Evolutionary conservation across 2,888 invertebrate species (phyloP).

Genomic region (Cataglyphis livida): DNA sequence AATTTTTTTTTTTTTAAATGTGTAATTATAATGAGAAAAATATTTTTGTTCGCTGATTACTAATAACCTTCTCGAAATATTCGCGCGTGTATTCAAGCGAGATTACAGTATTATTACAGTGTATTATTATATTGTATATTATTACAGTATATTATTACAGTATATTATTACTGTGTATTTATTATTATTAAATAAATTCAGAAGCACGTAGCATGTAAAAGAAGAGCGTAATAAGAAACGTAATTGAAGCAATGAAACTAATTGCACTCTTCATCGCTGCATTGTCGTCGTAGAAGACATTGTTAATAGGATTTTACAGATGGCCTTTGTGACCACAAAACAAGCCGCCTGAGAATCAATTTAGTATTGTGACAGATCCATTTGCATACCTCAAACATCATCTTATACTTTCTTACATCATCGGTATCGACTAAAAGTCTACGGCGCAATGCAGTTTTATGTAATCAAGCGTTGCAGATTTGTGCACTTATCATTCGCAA

Average conservation of each 20-base stretch:
- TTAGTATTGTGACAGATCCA: slow-evolving; percentile 67
- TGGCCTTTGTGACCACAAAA: slow-evolving; percentile 80
- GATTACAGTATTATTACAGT: neutral
- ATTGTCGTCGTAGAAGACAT: slow-evolving; percentile 68
- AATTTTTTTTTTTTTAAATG: neutral
- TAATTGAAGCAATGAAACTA: slow-evolving; percentile 83
- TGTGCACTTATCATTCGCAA: slow-evolving; percentile 25
- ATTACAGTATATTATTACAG: neutral
- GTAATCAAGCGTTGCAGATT: slow-evolving; percentile 38
- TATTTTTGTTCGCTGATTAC: neutral
- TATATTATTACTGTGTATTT: neutral
- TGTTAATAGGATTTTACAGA: slow-evolving; percentile 82
- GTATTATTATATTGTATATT: neutral
- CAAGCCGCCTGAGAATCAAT: slow-evolving; percentile 82
- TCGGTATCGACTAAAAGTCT: slow-evolving; percentile 17
- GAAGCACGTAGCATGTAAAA: slow-evolving; percentile 19
- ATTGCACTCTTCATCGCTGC: slow-evolving; percentile 78
- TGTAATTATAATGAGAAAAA: neutral
- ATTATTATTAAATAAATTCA: slow-evolving; percentile 15
- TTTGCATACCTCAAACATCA: slow-evolving; percentile 43
- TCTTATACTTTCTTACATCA: slow-evolving; percentile 59
- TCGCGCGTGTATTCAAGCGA: neutral
- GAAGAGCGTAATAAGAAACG: slow-evolving; percentile 72
- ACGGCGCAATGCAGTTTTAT: slow-evolving; percentile 42
- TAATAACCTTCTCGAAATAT: neutral